A percentile compares a stretch with the other conserved stretches of the same genome.
phyloP scores from a whole-genome alignment of 1,140 invertebrate species.

The Plodia interpunctella region DNA sequence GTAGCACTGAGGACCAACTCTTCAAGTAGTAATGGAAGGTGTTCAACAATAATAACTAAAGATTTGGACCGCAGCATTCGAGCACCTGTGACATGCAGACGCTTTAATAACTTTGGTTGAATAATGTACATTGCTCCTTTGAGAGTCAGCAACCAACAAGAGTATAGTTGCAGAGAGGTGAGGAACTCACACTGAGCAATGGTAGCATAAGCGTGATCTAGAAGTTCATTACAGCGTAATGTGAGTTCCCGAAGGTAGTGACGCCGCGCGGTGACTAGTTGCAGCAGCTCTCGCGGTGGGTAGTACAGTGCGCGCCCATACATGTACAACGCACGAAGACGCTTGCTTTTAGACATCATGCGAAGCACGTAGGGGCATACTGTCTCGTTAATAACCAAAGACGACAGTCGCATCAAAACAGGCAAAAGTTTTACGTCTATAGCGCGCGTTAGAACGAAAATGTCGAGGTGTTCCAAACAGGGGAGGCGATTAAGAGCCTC shows the following conservation, averaged over 20 bases:
- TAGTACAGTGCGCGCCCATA: conserved; percentile 30
- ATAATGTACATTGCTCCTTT: not conserved
- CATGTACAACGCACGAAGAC: conserved; percentile 27
- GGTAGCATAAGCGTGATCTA: conserved; percentile 21
- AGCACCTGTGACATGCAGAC: conserved; percentile 26
- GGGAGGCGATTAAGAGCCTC: conserved; percentile 14
- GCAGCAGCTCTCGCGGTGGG: conserved; percentile 13
- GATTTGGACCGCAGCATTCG: conserved; percentile 17
- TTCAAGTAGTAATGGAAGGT: conserved; percentile 18
- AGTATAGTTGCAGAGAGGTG: conserved; percentile 28
- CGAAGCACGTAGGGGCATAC: conserved; percentile 17
- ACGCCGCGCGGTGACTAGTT: conserved; percentile 17
- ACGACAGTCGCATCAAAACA: conserved; percentile 11
- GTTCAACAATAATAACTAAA: conserved; percentile 15
- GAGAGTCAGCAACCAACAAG: conserved; percentile 24
- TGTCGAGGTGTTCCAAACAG: conserved; percentile 31
- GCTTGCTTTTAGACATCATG: not conserved
- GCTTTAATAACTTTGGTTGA: not conserved
- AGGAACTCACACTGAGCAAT: conserved; percentile 23
- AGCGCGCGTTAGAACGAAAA: conserved; percentile 22
- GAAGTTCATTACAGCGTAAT: conserved; percentile 28
- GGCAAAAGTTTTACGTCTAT: not conserved
- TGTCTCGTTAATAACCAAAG: conserved; percentile 28
- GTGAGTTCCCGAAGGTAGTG: conserved; percentile 26
- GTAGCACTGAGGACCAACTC: conserved; percentile 32